Evolutionary conservation across 2,888 invertebrate genomes (phyloP).

Genomic region (Caenorhabditis zanzibari): DNA sequence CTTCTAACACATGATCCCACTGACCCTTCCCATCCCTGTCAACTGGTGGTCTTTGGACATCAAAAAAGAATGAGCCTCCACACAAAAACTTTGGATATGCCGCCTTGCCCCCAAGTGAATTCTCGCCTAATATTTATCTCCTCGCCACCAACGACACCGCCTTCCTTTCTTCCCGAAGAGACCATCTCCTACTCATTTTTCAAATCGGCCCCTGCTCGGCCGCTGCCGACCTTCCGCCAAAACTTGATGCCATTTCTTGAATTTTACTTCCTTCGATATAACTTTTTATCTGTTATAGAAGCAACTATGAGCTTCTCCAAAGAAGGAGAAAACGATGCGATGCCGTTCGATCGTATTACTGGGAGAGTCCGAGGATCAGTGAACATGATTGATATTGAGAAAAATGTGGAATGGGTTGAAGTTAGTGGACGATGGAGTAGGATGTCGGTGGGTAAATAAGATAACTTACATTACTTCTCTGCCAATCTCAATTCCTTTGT

Average conservation of each 20-base stretch:
- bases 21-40: constrained; percentile 39
- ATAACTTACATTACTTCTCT: constrained; percentile 18
- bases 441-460: constrained; percentile 70
- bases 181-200: constrained; percentile 61
- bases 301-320: constrained; percentile 48
- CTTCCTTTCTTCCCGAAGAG: constrained; percentile 28
- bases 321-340: constrained; percentile 27
- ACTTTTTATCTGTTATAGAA: neutral
- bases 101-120: constrained; percentile 59
- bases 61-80: constrained; percentile 26
- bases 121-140: constrained; percentile 52
- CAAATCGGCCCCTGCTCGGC: constrained; percentile 26
- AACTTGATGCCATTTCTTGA: constrained; percentile 21
- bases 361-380: constrained; percentile 65
- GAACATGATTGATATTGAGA: constrained; percentile 68
- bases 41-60: constrained; percentile 46
- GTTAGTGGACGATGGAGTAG: constrained; percentile 79
- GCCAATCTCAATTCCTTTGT: neutral
- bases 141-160: constrained; percentile 32
- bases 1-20: neutral
- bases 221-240: constrained; percentile 36
- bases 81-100: constrained; percentile 16
- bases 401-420: constrained; percentile 75
- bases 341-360: constrained; percentile 44
- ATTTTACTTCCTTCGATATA: constrained; percentile 2